Percentiles rank a stretch among this genome's conserved stretches.
Evolutionary conservation across 2,797 vertebrate species (phyloP).

Genomic region (Pseudopleuronectes americanus): DNA sequence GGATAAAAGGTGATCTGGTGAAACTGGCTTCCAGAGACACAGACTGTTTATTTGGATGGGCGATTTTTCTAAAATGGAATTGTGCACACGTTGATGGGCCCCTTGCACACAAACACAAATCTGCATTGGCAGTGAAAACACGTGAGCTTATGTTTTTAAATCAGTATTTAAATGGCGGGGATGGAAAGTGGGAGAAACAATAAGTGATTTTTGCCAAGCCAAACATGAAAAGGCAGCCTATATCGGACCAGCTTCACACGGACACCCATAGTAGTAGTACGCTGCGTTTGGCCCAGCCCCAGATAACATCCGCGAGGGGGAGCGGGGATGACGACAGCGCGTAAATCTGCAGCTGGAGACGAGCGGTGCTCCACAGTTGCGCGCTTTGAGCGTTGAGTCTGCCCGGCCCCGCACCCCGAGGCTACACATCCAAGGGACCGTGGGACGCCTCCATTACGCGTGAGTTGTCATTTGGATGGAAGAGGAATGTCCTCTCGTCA

Average conservation of each 20-base stretch:
- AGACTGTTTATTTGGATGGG: neutral
- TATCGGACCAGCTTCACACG: constrained; percentile 2
- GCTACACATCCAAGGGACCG: constrained; percentile 29
- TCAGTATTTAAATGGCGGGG: neutral
- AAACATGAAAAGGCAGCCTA: constrained; percentile 20
- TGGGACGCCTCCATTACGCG: constrained; percentile 26
- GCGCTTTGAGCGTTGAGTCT: constrained; percentile 49
- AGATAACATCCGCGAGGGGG: constrained; percentile 46
- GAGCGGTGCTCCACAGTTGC: constrained; percentile 42
- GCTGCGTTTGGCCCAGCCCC: constrained; percentile 54
- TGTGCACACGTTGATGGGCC: neutral
- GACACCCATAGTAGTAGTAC: constrained; percentile 7
- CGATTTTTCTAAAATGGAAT: constrained; percentile 22
- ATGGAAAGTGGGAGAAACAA: accelerated
- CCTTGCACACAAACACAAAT: too few relatives aligned
- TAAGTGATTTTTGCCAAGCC: neutral
- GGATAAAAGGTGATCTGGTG: constrained; percentile 23
- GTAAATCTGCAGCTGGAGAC: constrained; percentile 64
- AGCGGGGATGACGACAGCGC: constrained; percentile 72
- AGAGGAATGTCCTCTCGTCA: constrained; percentile 12
- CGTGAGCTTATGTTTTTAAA: too few relatives aligned
- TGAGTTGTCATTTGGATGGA: constrained; percentile 17
- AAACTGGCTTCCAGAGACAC: neutral
- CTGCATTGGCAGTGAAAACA: too few relatives aligned
- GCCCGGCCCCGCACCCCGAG: constrained; percentile 25